Conservation (phyloP, 30 jellyfish, hydroid and myxozoan species). For the Haliclystus octoradiatus region DNA sequence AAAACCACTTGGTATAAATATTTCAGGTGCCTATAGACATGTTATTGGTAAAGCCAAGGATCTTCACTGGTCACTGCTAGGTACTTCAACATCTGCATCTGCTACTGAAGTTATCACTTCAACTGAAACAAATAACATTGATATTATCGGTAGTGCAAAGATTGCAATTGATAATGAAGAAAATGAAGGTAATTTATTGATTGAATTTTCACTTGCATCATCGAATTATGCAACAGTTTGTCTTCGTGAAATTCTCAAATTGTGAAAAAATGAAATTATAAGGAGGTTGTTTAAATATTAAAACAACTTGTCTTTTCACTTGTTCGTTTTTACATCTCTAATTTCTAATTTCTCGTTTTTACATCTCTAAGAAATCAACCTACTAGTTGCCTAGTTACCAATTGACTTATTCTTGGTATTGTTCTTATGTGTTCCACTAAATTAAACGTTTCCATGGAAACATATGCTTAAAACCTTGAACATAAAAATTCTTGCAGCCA, state of each 20-base stretch:
- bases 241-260: constrained; percentile 28
- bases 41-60: constrained; percentile 22
- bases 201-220: constrained; percentile 19
- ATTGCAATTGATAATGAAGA: background rate
- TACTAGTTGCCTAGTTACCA: no score
- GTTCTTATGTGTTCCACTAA: no score
- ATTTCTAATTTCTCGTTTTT: no score
- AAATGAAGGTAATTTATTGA: background rate
- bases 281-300: no score
- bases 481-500: no score
- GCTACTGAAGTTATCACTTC: background rate
- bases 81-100: background rate
- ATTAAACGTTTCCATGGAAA: no score
- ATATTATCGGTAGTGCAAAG: background rate
- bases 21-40: constrained; percentile 58
- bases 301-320: no score
- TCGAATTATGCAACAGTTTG: constrained; percentile 48
- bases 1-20: constrained; percentile 33
- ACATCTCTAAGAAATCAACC: no score
- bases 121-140: background rate
- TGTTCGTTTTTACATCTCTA: no score
- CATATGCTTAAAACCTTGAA: no score
- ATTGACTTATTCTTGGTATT: no score
- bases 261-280: no score
- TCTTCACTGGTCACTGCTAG: constrained; percentile 10